Evolutionary conservation across 2,888 invertebrate genomes (phyloP), one percentile per base, ranked within the genome.

Genomic region (Bruchidius siliquastri): DNA sequence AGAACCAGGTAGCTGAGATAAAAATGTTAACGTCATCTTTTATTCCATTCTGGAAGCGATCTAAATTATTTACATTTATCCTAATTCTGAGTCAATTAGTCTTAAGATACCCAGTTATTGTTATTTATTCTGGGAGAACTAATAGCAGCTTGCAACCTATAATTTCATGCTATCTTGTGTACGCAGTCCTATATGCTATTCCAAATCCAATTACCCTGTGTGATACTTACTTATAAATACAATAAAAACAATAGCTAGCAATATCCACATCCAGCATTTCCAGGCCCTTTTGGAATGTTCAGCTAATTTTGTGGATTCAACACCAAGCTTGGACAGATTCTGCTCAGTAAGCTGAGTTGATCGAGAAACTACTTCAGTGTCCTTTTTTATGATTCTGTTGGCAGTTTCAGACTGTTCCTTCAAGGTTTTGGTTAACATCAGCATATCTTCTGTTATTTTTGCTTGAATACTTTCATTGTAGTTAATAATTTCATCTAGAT

Each of bases 231-330:
- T 94, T 76, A 98, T 92, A 88, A 98, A 98, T 80, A 95, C 93
- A 74, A 92, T 88, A 85, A 96, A 90, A 70, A 98, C 97, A 71
- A 95, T 88, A 6, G 92, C 90, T 72, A 98, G 88, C 94, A 97
- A 94, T 67, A 97, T 87, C 96, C 97, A 97, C 79, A 97, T 91
- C 96, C 97, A 97, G 86, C 97, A 98, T 83, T 96, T 95, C 91
- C 96, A 97, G 0, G 95, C 94, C 76, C 94, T 92, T 77, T 91
- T 91, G 22, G 95, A 96, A 86, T 96, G 96, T 79, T 94, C 94
- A 78, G 93, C 92, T 67, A 98, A 88, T 81, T 94, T 91, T 68
- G 92, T 92, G 0, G 95, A 94, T 86, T 97, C 97, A 68, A 90
- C 90, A 83, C 93, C 92, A 74, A 98, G 87, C 68, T 94, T 93